Evolutionary conservation across 1,140 invertebrate genomes (phyloP).

Genomic region (Achatina immaculata): DNA sequence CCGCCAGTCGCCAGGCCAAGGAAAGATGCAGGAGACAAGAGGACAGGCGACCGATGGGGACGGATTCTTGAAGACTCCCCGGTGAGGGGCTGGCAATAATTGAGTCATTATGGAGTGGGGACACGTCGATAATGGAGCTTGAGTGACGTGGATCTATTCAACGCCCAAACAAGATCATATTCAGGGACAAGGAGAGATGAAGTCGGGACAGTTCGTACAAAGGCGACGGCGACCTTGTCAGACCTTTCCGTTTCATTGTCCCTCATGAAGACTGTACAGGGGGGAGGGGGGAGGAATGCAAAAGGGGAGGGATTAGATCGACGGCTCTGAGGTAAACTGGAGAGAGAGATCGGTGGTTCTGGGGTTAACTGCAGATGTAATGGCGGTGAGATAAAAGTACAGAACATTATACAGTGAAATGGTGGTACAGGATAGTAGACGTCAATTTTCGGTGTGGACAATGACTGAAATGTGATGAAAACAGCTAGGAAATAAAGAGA

Average conservation of each 20-base stretch:
- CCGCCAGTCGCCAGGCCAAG: not conserved
- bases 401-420: too few species aligned
- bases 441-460: too few species aligned
- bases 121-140: constrained; percentile 5
- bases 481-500: too few species aligned
- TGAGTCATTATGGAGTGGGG: constrained; percentile 19
- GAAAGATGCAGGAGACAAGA: not conserved
- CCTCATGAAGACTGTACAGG: not conserved
- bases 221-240: not conserved
- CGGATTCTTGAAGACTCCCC: not conserved
- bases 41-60: constrained; percentile 3
- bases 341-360: too few species aligned
- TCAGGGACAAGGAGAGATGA: not conserved
- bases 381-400: too few species aligned
- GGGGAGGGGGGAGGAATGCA: not conserved
- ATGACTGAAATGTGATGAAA: too few species aligned
- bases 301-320: not conserved
- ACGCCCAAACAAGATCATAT: constrained; percentile 21
- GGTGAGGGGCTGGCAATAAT: constrained; percentile 2
- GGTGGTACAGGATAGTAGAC: too few species aligned
- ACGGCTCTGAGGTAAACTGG: too few species aligned
- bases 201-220: not conserved
- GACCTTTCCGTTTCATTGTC: not conserved
- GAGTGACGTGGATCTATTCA: not conserved
- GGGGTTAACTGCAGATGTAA: too few species aligned